These are phyloP conservation scores for Hyperoplus immaculatus DNA, from an alignment of 2,797 vertebrate species.

Conservation along the genomic window DNA sequence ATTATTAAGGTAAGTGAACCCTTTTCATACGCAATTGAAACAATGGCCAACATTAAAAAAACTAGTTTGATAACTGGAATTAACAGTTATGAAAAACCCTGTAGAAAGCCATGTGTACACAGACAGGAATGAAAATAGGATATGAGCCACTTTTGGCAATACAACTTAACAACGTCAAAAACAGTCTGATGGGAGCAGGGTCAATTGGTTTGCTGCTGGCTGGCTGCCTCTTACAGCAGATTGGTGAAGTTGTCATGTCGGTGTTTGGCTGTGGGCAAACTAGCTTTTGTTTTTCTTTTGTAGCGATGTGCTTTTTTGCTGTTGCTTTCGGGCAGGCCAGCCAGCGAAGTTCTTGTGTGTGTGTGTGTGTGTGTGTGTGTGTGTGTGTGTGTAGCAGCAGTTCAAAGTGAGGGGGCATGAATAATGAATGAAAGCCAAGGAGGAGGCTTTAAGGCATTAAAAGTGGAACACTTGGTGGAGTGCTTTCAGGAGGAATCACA, in stretches of 20 bases:
- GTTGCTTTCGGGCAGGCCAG: slow-evolving; percentile 56
- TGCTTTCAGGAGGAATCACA: slow-evolving; percentile 73
- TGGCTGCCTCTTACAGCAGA: slow-evolving; percentile 52
- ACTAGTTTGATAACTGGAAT: not conserved
- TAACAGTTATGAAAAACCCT: slow-evolving; percentile 8
- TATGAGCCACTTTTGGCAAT: slow-evolving; percentile 19
- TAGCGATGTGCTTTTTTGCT: slow-evolving; percentile 54
- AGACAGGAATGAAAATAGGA: slow-evolving; percentile 41
- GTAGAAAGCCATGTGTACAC: not conserved
- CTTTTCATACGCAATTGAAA: not conserved
- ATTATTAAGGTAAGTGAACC: not conserved
- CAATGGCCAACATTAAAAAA: not conserved
- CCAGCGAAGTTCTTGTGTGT: slow-evolving; percentile 17
- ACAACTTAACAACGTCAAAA: slow-evolving; percentile 26
- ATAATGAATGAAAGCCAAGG: slow-evolving; percentile 81
- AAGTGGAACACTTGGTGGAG: slow-evolving; percentile 75
- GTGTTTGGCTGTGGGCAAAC: slow-evolving; percentile 53
- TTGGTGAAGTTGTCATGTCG: slow-evolving; percentile 71
- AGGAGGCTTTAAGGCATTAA: slow-evolving; percentile 77
- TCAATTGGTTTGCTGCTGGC: slow-evolving; percentile 57
- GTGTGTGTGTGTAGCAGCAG: slow-evolving; percentile 42
- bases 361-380: slow-evolving; percentile 18
- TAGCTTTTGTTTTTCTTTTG: slow-evolving; percentile 56
- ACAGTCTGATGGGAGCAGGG: slow-evolving; percentile 50
- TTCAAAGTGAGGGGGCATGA: slow-evolving; percentile 76